Evolutionary conservation across 2,113 vertebrate genomes (phyloP), one percentile per base, ranked within the genome.

Genomic region (Rattus rattus): DNA sequence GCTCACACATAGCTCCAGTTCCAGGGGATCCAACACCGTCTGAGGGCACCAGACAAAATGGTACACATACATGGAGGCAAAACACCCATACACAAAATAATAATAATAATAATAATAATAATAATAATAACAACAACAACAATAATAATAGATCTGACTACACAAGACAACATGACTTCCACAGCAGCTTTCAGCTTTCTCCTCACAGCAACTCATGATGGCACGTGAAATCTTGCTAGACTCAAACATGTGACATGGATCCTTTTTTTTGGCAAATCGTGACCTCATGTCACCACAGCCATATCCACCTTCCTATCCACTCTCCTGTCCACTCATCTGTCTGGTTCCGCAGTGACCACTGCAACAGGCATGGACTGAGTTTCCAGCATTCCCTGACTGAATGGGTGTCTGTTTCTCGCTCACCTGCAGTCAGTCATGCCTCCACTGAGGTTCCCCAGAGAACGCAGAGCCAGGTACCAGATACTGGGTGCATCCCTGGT

Each of bases 301-400:
- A 13, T 61, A 11, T 24, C 80, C 36, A 14, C 47, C 30, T 19
- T n/a, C 54, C 11, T 43, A 3, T 43, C 43, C 43, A 26, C 22
- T 61, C 80, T 24, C n/a, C n/a, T n/a, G n/a, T n/a, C n/a, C n/a
- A 2, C 36, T 16, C 22, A 22, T 39, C 36, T 61, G 22, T 61
- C 20, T n/a, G 3, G n/a, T 26, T 43, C n/a, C 22, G 12, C 36
- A 26, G 56, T 26, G 56, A 6, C 54, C 80, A 24, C 10, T 39
- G 54, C 2, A 1, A 6, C 9, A 0, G 20, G 9, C 26, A 10
- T 30, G 20, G n/a, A 10, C 10, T 12, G 0, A 19, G 83, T 26
- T 1, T 28, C 30, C 8, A 2, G 14, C 54, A 28, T 7, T 43
- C 19, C 28, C 33, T 3, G 63, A 8, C 43, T 43, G 43, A 43